These are phyloP conservation scores for Spisula solida DNA, from an alignment of 2,888 invertebrate genomes.

Conservation along the genomic window DNA sequence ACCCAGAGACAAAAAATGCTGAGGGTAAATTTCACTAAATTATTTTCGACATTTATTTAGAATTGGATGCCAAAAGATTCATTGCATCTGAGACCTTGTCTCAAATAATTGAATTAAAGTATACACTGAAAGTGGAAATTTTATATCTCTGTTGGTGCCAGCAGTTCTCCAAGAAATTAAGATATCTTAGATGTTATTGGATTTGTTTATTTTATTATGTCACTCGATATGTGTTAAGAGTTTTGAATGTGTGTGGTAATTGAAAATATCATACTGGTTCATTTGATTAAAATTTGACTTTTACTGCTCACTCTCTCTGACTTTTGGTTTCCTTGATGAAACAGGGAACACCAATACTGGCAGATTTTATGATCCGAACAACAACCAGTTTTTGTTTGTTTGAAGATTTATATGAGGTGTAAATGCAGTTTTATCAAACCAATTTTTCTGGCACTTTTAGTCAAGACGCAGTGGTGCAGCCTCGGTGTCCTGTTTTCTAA, in stretches of 20 bases:
- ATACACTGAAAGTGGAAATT: conserved; percentile 2
- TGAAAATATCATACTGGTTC: neutral
- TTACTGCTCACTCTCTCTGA: neutral
- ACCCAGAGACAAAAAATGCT: too few relatives aligned
- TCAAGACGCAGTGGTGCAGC: too few relatives aligned
- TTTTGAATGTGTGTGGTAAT: conserved; percentile 17
- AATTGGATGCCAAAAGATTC: neutral
- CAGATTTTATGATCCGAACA: neutral
- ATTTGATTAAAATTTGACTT: conserved; percentile 12
- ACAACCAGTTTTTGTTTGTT: neutral
- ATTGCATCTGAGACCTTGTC: neutral
- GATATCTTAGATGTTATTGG: conserved; percentile 21
- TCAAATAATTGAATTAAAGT: conserved; percentile 5
- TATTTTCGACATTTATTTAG: neutral
- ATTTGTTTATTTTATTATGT: conserved; percentile 28
- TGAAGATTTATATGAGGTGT: neutral
- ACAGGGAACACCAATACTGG: neutral
- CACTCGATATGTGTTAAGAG: neutral
- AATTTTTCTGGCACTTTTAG: neutral
- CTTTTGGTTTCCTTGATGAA: neutral
- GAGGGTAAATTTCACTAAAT: neutral
- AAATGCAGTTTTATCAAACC: neutral
- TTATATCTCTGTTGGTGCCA: conserved; percentile 13
- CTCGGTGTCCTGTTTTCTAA: too few relatives aligned
- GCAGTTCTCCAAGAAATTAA: neutral